Conservation (phyloP, 2,888 invertebrate species). For the Ophion ellenae region DNA sequence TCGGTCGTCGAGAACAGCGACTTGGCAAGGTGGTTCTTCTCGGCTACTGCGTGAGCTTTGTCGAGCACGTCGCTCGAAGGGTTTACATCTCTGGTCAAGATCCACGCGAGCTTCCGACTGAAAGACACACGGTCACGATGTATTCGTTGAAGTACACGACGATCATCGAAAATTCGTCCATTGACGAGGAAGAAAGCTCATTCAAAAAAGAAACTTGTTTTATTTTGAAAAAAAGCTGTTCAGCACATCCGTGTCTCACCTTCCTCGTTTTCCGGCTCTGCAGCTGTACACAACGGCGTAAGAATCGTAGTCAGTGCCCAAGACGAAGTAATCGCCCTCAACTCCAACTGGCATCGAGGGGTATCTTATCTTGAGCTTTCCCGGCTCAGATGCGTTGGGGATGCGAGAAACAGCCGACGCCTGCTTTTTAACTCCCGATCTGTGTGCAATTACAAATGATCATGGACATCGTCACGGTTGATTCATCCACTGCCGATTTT, state of each 20-base stretch:
- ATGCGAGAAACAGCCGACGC: slow-evolving; percentile 86
- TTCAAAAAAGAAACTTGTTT: background rate
- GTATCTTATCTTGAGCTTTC: slow-evolving; percentile 87
- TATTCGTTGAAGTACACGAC: background rate
- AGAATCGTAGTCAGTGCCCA: slow-evolving; percentile 87
- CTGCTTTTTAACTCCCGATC: slow-evolving; percentile 85
- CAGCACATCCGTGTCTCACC: background rate
- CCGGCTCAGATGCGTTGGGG: slow-evolving; percentile 84
- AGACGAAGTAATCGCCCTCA: slow-evolving; percentile 87
- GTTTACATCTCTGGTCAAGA: slow-evolving; percentile 86
- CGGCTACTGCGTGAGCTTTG: background rate
- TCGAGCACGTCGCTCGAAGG: background rate
- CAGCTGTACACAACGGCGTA: slow-evolving; percentile 88
- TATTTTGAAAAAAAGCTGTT: background rate
- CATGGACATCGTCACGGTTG: background rate
- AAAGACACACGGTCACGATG: slow-evolving; percentile 58
- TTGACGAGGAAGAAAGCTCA: background rate
- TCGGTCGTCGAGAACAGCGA: background rate
- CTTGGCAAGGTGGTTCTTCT: background rate
- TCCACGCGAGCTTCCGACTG: slow-evolving; percentile 85
- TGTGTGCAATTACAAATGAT: slow-evolving; percentile 73
- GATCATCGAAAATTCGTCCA: background rate
- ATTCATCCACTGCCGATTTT: background rate
- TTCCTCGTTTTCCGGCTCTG: background rate
- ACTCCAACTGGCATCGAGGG: slow-evolving; percentile 86